These are phyloP conservation scores for Luehdorfia chinensis DNA, from an alignment of 1,140 invertebrate species.

Conservation along the genomic window DNA sequence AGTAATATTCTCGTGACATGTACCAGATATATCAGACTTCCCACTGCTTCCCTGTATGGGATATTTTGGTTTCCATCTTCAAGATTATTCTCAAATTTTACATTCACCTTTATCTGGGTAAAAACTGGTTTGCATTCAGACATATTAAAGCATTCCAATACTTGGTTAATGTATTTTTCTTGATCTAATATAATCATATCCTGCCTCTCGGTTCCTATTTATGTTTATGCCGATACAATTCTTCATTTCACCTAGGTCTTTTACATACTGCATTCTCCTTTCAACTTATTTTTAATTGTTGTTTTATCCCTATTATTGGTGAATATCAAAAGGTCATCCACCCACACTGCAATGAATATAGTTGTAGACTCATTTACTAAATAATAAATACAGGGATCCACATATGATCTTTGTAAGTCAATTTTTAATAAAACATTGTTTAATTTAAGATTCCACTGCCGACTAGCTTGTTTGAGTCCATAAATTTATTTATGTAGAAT, in stretches of 20 bases:
- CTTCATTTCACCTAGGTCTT: slow-evolving; percentile 22
- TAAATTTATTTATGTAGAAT: slow-evolving; percentile 29
- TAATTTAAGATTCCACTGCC: slow-evolving; percentile 30
- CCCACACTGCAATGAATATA: slow-evolving; percentile 27
- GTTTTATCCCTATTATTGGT: slow-evolving; percentile 32
- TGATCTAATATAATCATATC: slow-evolving; percentile 27
- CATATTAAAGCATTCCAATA: slow-evolving; percentile 27
- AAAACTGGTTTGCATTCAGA: slow-evolving; percentile 27
- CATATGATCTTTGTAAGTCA: slow-evolving; percentile 24
- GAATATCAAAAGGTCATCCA: slow-evolving; percentile 33
- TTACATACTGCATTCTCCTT: slow-evolving; percentile 22
- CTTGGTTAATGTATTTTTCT: slow-evolving; percentile 23
- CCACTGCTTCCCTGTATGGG: slow-evolving; percentile 34
- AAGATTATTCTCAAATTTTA: slow-evolving; percentile 26
- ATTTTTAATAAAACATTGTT: slow-evolving; percentile 25
- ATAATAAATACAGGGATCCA: slow-evolving; percentile 29
- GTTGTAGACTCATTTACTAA: slow-evolving; percentile 17
- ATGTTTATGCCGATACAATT: slow-evolving; percentile 29
- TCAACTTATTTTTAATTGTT: slow-evolving; percentile 28
- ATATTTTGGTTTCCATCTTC: slow-evolving; percentile 15
- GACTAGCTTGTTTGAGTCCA: slow-evolving; percentile 32
- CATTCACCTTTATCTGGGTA: slow-evolving; percentile 30
- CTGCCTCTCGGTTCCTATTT: slow-evolving; percentile 19
- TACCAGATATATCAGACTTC: slow-evolving; percentile 36
- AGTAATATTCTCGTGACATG: slow-evolving; percentile 33